Evolutionary conservation across 2,113 vertebrate genomes (phyloP), one percentile per base, ranked within the genome.

Genomic region (Antechinus stuartii): DNA sequence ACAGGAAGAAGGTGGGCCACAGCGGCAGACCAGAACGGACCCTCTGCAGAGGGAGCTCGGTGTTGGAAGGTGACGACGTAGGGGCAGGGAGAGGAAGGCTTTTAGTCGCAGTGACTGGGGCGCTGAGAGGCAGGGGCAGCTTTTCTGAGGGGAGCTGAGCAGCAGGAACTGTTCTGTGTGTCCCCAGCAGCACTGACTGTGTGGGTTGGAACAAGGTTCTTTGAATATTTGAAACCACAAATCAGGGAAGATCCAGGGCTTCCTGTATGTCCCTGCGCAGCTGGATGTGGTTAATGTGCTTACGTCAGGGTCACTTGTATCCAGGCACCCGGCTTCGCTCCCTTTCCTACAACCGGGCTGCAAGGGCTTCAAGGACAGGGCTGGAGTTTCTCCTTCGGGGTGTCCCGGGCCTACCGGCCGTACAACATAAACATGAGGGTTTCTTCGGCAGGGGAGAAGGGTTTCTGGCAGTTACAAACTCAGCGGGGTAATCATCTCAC

Each of bases 201-300:
- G 94, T 90, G 90, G 95, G 93, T 92, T 95, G 96, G 93, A 16
- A 7, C 55, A 94, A 53, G 55, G 56, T 0, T 8, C 93, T 25
- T 8, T 94, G 91, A 92, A 54, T 68, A 91, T 84, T 92, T 61
- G 91, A 97, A 97, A 96, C 96, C 97, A 97, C 97, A 96, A 95
- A 96, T 97, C 96, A 94, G 96, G 94, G 96, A 93, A 93, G 93
- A 96, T 92, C 25, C 9, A 94, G 96, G 93, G 92, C 94, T 97
- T 97, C 96, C 97, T 97, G 96, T 95, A 89, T 91, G 25, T 95
- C 90, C 94, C 94, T 95, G 95, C 61, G 90, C 91, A 9, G 90
- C 96, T 97, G 95, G 90, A 94, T 92, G 89, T 96, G 54, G 94
- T 84, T 96, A 93, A 94, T 94, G 94, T 84, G 91, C 91, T 89